These are phyloP conservation scores for Danio choprae DNA, from an alignment of 2,797 vertebrate species.

Conservation along the genomic window DNA sequence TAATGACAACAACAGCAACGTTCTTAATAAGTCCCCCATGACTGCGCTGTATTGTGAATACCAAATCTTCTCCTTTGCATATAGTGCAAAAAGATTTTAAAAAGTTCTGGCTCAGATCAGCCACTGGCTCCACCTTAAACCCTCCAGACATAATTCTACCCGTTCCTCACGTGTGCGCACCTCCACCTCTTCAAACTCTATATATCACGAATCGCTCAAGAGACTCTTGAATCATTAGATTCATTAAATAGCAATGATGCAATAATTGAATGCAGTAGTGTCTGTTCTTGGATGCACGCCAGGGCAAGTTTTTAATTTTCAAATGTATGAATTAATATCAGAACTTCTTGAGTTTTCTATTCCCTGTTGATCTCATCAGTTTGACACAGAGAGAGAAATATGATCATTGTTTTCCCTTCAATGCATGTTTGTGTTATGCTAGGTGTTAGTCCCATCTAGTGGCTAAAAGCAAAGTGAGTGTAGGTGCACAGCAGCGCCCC, in stretches of 20 bases:
- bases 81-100: too few species aligned
- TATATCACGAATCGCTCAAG: slow-evolving; percentile 48
- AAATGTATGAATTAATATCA: slow-evolving; percentile 45
- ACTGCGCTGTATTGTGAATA: background rate
- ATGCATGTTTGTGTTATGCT: background rate
- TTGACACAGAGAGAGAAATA: background rate
- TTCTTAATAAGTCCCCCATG: background rate
- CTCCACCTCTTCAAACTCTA: slow-evolving; percentile 27
- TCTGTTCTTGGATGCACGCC: slow-evolving; percentile 35
- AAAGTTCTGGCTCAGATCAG: slow-evolving; percentile 3
- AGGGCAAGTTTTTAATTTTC: slow-evolving; percentile 49
- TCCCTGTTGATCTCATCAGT: background rate
- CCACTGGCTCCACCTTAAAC: background rate
- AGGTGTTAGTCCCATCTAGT: slow-evolving; percentile 43
- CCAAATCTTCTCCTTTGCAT: background rate
- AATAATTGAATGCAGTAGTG: slow-evolving; percentile 55
- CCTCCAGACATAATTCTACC: background rate
- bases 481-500: background rate
- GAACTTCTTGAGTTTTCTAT: slow-evolving; percentile 14
- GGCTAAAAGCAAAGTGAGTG: slow-evolving; percentile 5
- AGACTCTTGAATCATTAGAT: slow-evolving; percentile 49
- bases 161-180: slow-evolving; percentile 11
- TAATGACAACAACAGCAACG: background rate
- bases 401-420: background rate
- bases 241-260: slow-evolving; percentile 54